A percentile compares a stretch with the other conserved stretches of the same genome.
Evolutionary conservation across 2,113 vertebrate species (phyloP).

Genomic region (Spermophilus dauricus): DNA sequence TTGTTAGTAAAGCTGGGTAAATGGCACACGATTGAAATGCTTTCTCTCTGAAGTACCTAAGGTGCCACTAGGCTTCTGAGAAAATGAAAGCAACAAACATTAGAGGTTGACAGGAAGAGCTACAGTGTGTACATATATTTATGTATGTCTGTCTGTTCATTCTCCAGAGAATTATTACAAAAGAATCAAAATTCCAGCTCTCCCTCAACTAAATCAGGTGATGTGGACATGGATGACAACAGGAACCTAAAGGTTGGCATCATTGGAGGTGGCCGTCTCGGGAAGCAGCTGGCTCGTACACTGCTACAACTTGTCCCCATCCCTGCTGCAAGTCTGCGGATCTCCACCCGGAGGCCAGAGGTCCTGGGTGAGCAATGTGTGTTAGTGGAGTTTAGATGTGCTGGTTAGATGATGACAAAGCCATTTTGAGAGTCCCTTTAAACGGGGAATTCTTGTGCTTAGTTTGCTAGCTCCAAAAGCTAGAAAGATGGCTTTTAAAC

Average conservation of each 20-base stretch:
- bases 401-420: neutral
- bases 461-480: neutral
- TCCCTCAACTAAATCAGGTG: rapidly evolving
- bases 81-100: neutral
- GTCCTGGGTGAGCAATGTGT: slow-evolving; percentile 80
- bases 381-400: neutral
- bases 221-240: rapidly evolving
- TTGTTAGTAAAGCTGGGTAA: neutral
- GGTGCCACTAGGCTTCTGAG: neutral
- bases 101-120: neutral
- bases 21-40: neutral
- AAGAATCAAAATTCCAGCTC: neutral
- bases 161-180: slow-evolving; percentile 1
- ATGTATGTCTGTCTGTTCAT: neutral
- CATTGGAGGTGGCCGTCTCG: slow-evolving; percentile 88
- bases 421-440: neutral
- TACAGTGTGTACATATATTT: neutral
- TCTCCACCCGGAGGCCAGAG: slow-evolving; percentile 89
- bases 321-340: slow-evolving; percentile 79
- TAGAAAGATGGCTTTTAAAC: neutral
- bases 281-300: slow-evolving; percentile 87
- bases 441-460: neutral
- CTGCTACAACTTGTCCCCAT: slow-evolving; percentile 82
- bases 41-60: neutral
- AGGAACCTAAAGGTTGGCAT: slow-evolving; percentile 86